Evolutionary conservation across 2,888 invertebrate genomes (phyloP), one percentile per base, ranked within the genome.

Genomic region (Rhodophaea formosa): DNA sequence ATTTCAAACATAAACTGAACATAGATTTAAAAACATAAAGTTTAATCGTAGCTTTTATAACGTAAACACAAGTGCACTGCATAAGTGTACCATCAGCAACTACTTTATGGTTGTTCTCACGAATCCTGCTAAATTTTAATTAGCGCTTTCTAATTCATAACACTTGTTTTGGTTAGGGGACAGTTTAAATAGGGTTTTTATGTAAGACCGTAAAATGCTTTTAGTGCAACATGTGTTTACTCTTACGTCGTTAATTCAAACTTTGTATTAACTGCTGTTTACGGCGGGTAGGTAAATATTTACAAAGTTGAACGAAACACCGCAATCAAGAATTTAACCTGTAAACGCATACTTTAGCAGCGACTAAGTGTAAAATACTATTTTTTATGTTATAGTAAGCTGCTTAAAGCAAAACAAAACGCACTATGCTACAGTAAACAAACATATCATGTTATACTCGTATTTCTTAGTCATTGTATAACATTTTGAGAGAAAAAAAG

Each of bases 201-300:
- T 71, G 69, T 64, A 70, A 70, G 68, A 68, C 68, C 72, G 77
- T 79, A 80, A 82, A 83, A 80, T 74, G 79, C 76, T 82, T 83
- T 83, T 80, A 83, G 78, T 81, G 74, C 73, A 78, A 77, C 81
- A 79, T 77, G 76, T 83, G 81, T 83, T 82, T 82, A 79, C 79
- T 75, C 75, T 82, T 74, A 77, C 71, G 75, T 77, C 78, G 78
- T 82, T 82, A 83, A 80, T 82, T 75, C 65, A 77, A 81, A 84
- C 78, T 84, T 79, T 80, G 79, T 82, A 73, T 69, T 67, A 72
- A 75, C 69, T 72, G 71, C 67, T 71, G 72, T 81, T 82, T 79
- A 82, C 70, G 70, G 68, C 62, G 65, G 62, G 68, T 60, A 70
- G 67, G 72, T 77, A 83, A 80, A 83, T 81, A 82, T 81, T 82